Percentiles rank a stretch among this genome's conserved stretches.
Conservation (phyloP, 2,797 vertebrate genomes). For the Argentina silus region DNA sequence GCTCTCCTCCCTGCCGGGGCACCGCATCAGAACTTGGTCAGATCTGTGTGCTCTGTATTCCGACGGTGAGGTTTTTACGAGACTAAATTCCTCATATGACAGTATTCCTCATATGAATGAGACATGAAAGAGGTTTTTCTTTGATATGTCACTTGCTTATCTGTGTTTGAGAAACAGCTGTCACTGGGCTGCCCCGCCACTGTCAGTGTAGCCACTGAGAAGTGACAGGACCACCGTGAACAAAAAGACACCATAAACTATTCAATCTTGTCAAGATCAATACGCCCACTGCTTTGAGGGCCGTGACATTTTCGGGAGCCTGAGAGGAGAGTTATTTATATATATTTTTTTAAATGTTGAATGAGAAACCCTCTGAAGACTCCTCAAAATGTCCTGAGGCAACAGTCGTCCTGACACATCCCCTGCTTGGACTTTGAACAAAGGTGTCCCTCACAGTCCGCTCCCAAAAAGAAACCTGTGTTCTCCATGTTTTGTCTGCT, state of each 20-base stretch:
- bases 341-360: slow-evolving; percentile 22
- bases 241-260: slow-evolving; percentile 42
- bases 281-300: slow-evolving; percentile 28
- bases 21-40: background rate
- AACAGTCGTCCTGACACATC: no score
- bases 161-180: slow-evolving; percentile 8
- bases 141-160: no score
- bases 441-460: background rate
- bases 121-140: no score
- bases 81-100: no score
- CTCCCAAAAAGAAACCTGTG: slow-evolving; percentile 12
- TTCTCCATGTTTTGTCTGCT: slow-evolving; percentile 4
- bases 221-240: slow-evolving; percentile 24
- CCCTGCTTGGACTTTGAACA: no score
- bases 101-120: no score
- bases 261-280: slow-evolving; percentile 52
- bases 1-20: background rate
- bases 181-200: background rate
- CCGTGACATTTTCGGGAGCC: slow-evolving; percentile 19
- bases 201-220: slow-evolving; percentile 2
- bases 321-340: slow-evolving; percentile 37
- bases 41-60: background rate
- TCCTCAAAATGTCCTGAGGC: no score
- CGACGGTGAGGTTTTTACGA: background rate
- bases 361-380: no score